Conservation (phyloP, 2,888 invertebrate species). For the Phragmatobia fuliginosa region DNA sequence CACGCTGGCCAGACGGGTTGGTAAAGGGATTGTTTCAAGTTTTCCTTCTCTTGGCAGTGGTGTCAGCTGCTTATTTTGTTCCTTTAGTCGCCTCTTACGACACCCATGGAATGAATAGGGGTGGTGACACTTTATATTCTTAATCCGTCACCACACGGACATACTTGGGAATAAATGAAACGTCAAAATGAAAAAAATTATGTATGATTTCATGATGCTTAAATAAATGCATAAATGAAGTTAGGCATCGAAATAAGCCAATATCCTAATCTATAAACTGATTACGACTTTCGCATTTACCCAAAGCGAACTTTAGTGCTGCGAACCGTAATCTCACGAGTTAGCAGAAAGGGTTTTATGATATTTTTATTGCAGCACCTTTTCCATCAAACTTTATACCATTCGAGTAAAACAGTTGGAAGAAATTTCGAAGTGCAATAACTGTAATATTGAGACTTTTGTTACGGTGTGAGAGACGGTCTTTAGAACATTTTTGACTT, state of each 20-base stretch:
- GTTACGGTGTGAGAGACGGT: constrained; percentile 31
- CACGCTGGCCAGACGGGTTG: too few relatives aligned
- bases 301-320: constrained; percentile 36
- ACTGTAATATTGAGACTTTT: constrained; percentile 44
- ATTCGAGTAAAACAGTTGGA: constrained; percentile 39
- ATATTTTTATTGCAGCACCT: constrained; percentile 52
- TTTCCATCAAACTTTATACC: constrained; percentile 51
- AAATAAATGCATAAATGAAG: constrained; percentile 34
- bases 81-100: too few relatives aligned
- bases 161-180: too few relatives aligned
- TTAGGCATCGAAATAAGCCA: constrained; percentile 23
- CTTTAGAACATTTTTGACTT: constrained; percentile 23
- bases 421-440: constrained; percentile 35
- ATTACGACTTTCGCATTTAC: constrained; percentile 40
- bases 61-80: too few relatives aligned
- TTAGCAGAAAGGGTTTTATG: constrained; percentile 54
- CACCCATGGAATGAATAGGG: too few relatives aligned
- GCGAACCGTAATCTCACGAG: constrained; percentile 43
- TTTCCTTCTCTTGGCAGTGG: too few relatives aligned
- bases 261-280: constrained; percentile 39
- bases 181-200: too few relatives aligned
- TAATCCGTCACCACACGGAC: too few relatives aligned
- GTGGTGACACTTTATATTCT: too few relatives aligned
- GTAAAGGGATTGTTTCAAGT: too few relatives aligned
- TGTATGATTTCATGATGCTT: constrained; percentile 3